Evolutionary conservation across 2,797 vertebrate species (phyloP), one percentile per base, ranked within the genome.

Genomic region (Adrianichthys oophorus): DNA sequence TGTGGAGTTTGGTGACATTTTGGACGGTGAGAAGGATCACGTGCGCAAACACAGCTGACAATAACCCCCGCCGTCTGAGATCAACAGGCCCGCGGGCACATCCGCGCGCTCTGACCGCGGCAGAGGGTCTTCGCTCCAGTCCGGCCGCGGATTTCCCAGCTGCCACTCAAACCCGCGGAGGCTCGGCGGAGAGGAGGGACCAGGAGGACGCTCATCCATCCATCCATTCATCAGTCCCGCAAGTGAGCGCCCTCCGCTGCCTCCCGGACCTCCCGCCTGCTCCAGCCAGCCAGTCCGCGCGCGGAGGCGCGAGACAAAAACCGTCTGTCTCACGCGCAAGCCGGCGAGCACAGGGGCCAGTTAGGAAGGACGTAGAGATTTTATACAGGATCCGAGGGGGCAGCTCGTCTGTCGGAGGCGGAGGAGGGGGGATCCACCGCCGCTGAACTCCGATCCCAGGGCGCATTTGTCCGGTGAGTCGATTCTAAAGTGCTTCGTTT

Each of bases 391-490:
- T 32, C 32, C 15, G 26, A 37, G 18, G 44, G 46, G 26, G 29
- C 42, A 74, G 72, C 72, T 56, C 40, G 68, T 79, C 65, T 76
- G 72, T 68, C 76, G 55, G 62, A 37, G 32, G 32, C 32, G 32
- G 32, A 37, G 32, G 26, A n/a, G 10, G 10, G 10, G 32, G 32
- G 4, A 37, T 12, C 10, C 32, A 37, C 2, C 32, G 32, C 32
- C 32, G 32, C 32, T 4, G 2, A 37, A 37, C 32, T 37, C 32
- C 32, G 12, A 13, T 37, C 32, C 32, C 10, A 66, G 47, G 76
- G 58, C 77, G 65, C 50, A 1, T 83, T 85, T 80, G 53, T 69
- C 84, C 48, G 91, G 90, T 92, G 84, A 92, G 91, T 86, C 63
- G 7, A 52, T 41, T 21, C 21, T 56, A 1, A 4, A 68, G 40